phyloP scores from a whole-genome alignment of 2,113 vertebrate genomes.

The Ariopsis seemanni region DNA sequence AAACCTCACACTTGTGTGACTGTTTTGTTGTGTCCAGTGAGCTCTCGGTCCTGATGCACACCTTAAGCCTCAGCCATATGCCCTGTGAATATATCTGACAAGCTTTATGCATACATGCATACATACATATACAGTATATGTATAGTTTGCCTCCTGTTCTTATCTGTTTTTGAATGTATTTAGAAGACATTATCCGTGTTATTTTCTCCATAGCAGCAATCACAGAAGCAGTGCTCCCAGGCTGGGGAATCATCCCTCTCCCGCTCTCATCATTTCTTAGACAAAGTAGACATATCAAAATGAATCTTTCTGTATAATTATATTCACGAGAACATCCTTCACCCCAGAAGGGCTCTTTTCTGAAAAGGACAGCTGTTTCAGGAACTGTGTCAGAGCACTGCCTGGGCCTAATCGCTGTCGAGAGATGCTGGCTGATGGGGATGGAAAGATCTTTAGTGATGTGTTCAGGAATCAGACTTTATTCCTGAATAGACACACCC shows the following conservation, averaged over 20 bases:
- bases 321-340: neutral
- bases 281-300: constrained; percentile 7
- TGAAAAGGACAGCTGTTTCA: constrained; percentile 6
- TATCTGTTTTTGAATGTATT: neutral
- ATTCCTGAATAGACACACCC: constrained; percentile 12
- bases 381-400: constrained; percentile 50
- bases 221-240: neutral
- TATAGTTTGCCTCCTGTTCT: neutral
- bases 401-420: constrained; percentile 65
- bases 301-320: constrained; percentile 31
- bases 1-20: neutral
- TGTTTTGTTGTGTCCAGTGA: neutral
- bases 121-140: neutral
- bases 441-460: constrained; percentile 13
- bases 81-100: neutral
- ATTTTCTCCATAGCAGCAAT: neutral
- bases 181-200: neutral
- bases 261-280: neutral
- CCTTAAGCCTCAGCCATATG: no score
- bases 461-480: constrained; percentile 10
- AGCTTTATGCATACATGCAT: neutral
- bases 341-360: neutral
- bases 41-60: neutral
- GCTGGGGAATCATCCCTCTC: neutral
- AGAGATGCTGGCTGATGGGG: neutral